Base-by-base conservation (phyloP, 2,113 vertebrate species). In the Cygnus buccinator region DNA sequence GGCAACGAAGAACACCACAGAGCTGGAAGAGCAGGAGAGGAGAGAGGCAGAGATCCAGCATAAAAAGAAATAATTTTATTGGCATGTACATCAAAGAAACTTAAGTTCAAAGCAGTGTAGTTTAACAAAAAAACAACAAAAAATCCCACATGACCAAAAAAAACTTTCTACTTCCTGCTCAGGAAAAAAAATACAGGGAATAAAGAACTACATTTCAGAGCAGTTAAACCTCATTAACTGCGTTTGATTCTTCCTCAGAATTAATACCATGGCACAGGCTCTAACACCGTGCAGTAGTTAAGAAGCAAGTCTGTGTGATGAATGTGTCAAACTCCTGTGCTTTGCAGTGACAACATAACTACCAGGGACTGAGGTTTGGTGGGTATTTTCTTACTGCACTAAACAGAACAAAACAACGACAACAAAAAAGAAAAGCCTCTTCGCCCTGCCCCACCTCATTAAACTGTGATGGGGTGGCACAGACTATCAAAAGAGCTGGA, bases 51-150 rank as follows among this genome's bases (percentile, higher is more conserved):
- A 94, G 72, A 91, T 11, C 4, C 9, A 23, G 83, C 94, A 93
- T 18, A 62, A 85, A 73, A 97, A 95, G 54, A 97, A 97, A 94
- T 72, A 84, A 87, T 93, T 94, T 65, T 78, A 94, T 67, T 97
- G 85, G 93, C 83, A 95, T 3, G 50, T 85, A 96, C 84, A 96
- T 94, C 82, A 92, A 85, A 95, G 89, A 54, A 89, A 29, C 28
- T 84, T 5, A 84, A 87, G 93, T 75, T 83, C 90, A 91, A 92
- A 96, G 94, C 55, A 91, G 84, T 79, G 43, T 55, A 84, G 66
- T 52, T 80, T 43, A 72, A 73, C 82, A 65, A 65, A 59, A 58
- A 9, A 6, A 1, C 16, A 68, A 67, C 14, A 33, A 44, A 68
- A 68, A 55, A 66, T 28, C 33, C 28, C 52, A 29, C 8, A n/a